Evolutionary conservation across 2,888 invertebrate species (phyloP).

Genomic region (Oscheius sp.): DNA sequence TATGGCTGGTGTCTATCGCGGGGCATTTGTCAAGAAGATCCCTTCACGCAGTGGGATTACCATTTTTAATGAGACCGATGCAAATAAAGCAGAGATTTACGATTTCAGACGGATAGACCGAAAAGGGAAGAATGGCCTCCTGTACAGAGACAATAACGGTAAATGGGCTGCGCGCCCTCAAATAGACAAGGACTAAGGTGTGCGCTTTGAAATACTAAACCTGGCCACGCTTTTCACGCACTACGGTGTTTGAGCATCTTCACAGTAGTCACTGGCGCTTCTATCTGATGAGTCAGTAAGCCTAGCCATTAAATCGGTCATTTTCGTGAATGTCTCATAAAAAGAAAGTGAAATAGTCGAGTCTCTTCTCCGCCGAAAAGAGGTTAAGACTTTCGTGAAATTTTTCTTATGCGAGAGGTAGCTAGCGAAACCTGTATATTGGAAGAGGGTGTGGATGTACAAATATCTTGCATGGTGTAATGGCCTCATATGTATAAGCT

Average conservation of each 20-base stretch:
- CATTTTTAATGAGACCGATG: slow-evolving; percentile 22
- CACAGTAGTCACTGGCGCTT: too few species aligned
- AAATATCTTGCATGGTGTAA: background rate
- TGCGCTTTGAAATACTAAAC: slow-evolving; percentile 21
- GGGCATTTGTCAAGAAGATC: slow-evolving; percentile 28
- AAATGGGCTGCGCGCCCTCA: slow-evolving; percentile 23
- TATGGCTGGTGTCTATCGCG: slow-evolving; percentile 15
- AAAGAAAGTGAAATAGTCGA: background rate
- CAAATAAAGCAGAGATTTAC: slow-evolving; percentile 27
- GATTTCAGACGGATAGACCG: slow-evolving; percentile 6
- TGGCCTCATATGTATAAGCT: slow-evolving; percentile 2
- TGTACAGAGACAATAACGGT: slow-evolving; percentile 19
- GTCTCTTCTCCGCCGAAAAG: background rate
- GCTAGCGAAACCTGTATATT: background rate
- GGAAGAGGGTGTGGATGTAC: too few species aligned
- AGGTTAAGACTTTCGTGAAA: background rate
- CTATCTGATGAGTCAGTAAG: background rate
- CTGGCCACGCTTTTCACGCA: slow-evolving; percentile 24
- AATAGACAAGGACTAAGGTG: slow-evolving; percentile 23
- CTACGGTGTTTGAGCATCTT: background rate
- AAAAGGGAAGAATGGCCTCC: background rate
- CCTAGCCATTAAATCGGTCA: background rate
- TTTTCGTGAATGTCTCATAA: background rate
- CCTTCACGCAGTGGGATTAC: slow-evolving; percentile 21
- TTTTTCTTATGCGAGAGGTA: background rate